A percentile compares a stretch with the other conserved stretches of the same genome.
Conservation (phyloP, 2,797 vertebrate species). For the Lacerta bilineata region DNA sequence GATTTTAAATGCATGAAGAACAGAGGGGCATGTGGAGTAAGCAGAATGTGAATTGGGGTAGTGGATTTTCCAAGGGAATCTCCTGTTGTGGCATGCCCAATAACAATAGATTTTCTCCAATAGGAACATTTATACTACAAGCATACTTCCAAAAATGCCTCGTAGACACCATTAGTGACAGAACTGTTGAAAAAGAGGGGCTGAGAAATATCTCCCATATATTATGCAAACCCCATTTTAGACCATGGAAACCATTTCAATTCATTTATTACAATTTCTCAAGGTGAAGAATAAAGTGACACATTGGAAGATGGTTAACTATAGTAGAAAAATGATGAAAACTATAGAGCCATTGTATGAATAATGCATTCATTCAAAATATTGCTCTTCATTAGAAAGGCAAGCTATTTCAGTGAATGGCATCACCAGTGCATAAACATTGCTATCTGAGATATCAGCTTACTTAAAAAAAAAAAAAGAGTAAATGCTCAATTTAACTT, state of each 20-base stretch:
- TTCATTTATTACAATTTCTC: neutral
- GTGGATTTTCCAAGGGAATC: too few species aligned
- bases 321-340: neutral
- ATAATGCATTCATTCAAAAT: slow-evolving; percentile 19
- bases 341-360: neutral
- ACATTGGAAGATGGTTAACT: neutral
- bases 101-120: neutral
- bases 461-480: neutral
- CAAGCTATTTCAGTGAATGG: slow-evolving; percentile 6
- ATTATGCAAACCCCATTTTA: neutral
- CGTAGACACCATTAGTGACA: too few species aligned
- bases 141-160: neutral
- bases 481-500: neutral
- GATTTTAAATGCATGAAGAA: neutral
- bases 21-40: neutral
- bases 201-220: neutral
- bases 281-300: slow-evolving; percentile 6
- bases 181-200: neutral
- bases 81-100: too few species aligned
- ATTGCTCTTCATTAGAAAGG: slow-evolving; percentile 15
- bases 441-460: neutral
- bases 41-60: neutral
- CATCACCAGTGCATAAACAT: neutral
- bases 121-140: neutral
- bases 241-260: neutral